Percentiles rank a stretch among this genome's conserved stretches.
These are phyloP conservation scores for Mythimna lalbum DNA, from an alignment of 2,888 invertebrate genomes.

Conservation along the genomic window DNA sequence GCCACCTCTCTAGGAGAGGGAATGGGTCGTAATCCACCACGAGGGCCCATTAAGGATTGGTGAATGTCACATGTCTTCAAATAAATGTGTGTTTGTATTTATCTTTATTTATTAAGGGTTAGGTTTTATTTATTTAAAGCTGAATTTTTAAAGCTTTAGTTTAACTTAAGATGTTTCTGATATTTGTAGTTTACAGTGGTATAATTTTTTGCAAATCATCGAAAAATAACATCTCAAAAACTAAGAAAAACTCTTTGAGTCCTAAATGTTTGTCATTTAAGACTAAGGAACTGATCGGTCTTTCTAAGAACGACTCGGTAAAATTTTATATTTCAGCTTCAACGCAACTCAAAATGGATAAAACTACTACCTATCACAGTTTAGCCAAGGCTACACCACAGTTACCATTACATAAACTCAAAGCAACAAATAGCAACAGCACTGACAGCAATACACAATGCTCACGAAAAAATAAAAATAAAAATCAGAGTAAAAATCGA, in stretches of 20 bases:
- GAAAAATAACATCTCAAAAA: neutral
- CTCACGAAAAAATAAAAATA: constrained; percentile 2
- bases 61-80: too few relatives aligned
- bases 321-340: neutral
- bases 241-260: neutral
- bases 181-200: neutral
- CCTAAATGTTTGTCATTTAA: too few relatives aligned
- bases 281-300: too few relatives aligned
- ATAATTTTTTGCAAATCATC: neutral
- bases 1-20: too few relatives aligned
- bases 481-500: constrained; percentile 41
- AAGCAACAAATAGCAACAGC: constrained; percentile 11
- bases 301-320: too few relatives aligned
- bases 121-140: too few relatives aligned
- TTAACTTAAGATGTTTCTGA: neutral
- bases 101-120: neutral
- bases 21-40: too few relatives aligned
- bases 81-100: neutral
- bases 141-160: neutral
- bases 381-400: neutral
- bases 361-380: neutral
- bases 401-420: constrained; percentile 18
- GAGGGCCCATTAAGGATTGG: too few relatives aligned
- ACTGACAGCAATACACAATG: neutral
- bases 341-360: neutral